Evolutionary conservation across 2,797 vertebrate genomes (phyloP).

Genomic region (Natrix natrix): DNA sequence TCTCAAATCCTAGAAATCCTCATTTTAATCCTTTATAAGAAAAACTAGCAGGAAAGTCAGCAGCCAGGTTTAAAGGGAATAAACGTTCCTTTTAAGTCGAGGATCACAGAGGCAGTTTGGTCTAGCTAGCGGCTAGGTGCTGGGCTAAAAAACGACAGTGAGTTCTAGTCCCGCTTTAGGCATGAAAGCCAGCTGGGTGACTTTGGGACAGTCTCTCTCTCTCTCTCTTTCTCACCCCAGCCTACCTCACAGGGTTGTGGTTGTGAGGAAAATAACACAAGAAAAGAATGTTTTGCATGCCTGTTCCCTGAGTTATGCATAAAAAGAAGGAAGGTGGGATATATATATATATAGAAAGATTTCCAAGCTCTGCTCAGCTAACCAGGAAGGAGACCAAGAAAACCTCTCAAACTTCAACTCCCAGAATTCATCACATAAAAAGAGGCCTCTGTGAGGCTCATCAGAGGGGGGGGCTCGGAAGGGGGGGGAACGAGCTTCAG

Average conservation of each 20-base stretch:
- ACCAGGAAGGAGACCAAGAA: neutral
- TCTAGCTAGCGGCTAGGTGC: neutral
- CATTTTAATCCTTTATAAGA: neutral
- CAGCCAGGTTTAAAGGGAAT: neutral
- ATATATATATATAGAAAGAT: no score
- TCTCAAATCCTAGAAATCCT: neutral
- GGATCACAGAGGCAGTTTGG: neutral
- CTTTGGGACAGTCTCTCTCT: no score
- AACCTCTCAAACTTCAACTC: neutral
- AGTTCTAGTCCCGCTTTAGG: no score
- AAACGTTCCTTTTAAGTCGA: neutral
- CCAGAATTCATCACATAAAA: no score
- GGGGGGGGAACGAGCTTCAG: no score
- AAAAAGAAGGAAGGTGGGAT: no score
- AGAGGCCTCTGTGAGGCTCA: no score
- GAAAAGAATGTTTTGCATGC: neutral
- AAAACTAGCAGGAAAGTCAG: neutral
- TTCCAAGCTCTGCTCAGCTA: neutral
- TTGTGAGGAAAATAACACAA: neutral
- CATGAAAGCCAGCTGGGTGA: fast-evolving
- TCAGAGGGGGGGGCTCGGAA: no score
- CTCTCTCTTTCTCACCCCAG: no score
- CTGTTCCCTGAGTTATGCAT: no score
- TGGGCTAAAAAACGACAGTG: neutral
- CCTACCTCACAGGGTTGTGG: neutral